Evolutionary conservation across 2,113 vertebrate genomes (phyloP).

Genomic region (Eleginops maclovinus): DNA sequence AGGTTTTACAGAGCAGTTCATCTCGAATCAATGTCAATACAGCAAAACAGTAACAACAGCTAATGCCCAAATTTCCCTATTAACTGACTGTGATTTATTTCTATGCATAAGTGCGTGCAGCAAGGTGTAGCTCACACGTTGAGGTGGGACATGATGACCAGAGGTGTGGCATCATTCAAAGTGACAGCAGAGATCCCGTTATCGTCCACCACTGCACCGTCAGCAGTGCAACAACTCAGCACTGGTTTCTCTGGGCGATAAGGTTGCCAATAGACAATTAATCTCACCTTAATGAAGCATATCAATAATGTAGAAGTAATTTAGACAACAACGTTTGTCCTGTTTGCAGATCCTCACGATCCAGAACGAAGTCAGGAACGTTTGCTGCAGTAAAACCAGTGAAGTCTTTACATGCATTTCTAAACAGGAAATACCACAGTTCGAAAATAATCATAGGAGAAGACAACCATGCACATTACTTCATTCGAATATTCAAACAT

Average conservation of each 20-base stretch:
- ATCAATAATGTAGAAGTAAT: constrained; percentile 63
- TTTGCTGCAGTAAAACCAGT: not conserved
- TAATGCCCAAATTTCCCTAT: constrained; percentile 3
- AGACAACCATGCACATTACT: not conserved
- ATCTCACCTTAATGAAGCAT: constrained; percentile 64
- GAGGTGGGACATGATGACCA: constrained; percentile 25
- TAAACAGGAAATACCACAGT: not conserved
- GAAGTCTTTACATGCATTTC: not conserved
- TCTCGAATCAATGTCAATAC: constrained; percentile 37
- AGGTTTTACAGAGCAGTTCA: constrained; percentile 34
- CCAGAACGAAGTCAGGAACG: not conserved
- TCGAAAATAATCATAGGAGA: not conserved
- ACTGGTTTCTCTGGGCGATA: constrained; percentile 42
- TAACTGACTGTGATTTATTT: constrained; percentile 13
- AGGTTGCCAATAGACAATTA: constrained; percentile 60
- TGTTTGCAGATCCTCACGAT: constrained; percentile 18
- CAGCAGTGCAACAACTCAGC: constrained; percentile 61
- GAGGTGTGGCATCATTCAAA: constrained; percentile 57
- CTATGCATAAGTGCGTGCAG: not conserved
- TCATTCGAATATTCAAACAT: not conserved
- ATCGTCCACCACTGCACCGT: constrained; percentile 53
- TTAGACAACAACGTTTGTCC: constrained; percentile 35
- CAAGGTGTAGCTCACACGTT: constrained; percentile 12
- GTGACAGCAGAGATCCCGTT: constrained; percentile 48
- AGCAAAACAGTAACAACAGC: not conserved